Percentiles rank a stretch among this genome's conserved stretches.
phyloP scores from a whole-genome alignment of 2,113 vertebrate species.

The Oncorhynchus keta region DNA sequence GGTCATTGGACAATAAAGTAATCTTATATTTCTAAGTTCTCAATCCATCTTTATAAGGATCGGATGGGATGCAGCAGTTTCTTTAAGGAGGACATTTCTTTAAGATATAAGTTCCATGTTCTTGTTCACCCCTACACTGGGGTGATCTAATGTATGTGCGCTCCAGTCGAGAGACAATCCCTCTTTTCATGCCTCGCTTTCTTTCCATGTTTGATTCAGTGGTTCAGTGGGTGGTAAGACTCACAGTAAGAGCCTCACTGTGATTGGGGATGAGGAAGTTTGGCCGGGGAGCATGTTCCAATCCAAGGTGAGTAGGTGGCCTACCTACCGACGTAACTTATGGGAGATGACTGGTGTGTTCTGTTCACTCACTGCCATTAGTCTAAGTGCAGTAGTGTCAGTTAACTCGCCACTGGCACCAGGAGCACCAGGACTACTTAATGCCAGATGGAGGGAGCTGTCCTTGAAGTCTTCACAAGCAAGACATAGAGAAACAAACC shows the following conservation, averaged over 20 bases:
- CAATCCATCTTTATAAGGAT: background rate
- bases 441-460: slow-evolving; percentile 77
- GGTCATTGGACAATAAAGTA: too few relatives aligned
- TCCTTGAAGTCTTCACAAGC: slow-evolving; percentile 81
- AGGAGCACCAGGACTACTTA: slow-evolving; percentile 74
- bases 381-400: slow-evolving; percentile 77
- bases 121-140: slow-evolving; percentile 58
- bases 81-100: slow-evolving; percentile 56
- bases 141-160: slow-evolving; percentile 16
- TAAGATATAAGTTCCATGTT: slow-evolving; percentile 59
- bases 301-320: slow-evolving; percentile 64
- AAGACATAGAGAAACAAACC: slow-evolving; percentile 70
- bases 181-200: slow-evolving; percentile 65
- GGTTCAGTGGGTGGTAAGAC: slow-evolving; percentile 70
- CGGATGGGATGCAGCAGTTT: background rate
- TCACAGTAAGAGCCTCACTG: slow-evolving; percentile 62
- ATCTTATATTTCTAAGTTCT: too few relatives aligned
- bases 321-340: slow-evolving; percentile 40
- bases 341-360: slow-evolving; percentile 64
- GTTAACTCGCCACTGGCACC: slow-evolving; percentile 77
- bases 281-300: slow-evolving; percentile 49
- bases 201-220: slow-evolving; percentile 40
- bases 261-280: slow-evolving; percentile 72
- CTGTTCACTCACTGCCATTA: slow-evolving; percentile 60
- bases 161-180: slow-evolving; percentile 69